Conservation (phyloP, 2,888 invertebrate genomes). For the Diarsia brunnea region DNA sequence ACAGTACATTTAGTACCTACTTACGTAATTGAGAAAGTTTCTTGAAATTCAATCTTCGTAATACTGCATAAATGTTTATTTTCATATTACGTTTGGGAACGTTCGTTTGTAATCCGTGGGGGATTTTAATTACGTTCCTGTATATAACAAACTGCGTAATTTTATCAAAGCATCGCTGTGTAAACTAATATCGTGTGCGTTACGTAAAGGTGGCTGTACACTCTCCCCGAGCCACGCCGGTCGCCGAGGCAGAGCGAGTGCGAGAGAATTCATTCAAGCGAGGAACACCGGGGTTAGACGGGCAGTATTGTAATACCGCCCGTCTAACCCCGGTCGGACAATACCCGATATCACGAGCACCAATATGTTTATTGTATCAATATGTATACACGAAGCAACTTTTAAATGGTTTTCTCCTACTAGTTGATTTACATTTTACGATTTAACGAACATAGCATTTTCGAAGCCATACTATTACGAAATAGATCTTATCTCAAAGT, state of each 20-base stretch:
- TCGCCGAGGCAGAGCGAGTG: background rate
- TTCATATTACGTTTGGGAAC: constrained; percentile 31
- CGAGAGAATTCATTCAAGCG: background rate
- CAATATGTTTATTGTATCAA: too few relatives aligned
- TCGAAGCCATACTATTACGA: too few relatives aligned
- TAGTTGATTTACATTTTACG: too few relatives aligned
- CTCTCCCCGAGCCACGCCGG: background rate
- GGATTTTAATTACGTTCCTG: constrained; percentile 44
- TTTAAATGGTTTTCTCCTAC: too few relatives aligned
- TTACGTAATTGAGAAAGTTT: constrained; percentile 29
- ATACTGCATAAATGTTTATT: constrained; percentile 41
- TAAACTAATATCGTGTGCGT: constrained; percentile 35
- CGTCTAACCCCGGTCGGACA: too few relatives aligned
- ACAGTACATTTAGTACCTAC: background rate
- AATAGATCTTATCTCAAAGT: too few relatives aligned
- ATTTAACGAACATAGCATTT: too few relatives aligned
- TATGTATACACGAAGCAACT: too few relatives aligned
- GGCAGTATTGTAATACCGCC: too few relatives aligned
- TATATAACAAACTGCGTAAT: constrained; percentile 49
- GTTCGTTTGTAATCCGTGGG: constrained; percentile 32
- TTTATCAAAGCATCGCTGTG: constrained; percentile 63
- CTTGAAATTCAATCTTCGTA: constrained; percentile 37
- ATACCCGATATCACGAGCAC: too few relatives aligned
- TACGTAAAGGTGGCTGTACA: constrained; percentile 8
- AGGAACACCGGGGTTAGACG: background rate